Evolutionary conservation across 2,888 invertebrate genomes (phyloP).

Genomic region (Syritta pipiens): DNA sequence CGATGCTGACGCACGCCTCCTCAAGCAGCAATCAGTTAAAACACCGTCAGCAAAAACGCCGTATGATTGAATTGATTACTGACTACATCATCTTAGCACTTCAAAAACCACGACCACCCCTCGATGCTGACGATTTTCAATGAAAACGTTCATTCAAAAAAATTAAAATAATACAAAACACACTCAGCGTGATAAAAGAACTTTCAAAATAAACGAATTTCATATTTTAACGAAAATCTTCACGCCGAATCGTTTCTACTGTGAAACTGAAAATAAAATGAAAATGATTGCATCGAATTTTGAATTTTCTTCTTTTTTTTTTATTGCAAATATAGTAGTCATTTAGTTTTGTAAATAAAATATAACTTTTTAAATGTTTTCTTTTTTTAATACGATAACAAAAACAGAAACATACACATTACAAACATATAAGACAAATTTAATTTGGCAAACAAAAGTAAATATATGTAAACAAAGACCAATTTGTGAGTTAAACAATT

Average conservation of each 20-base stretch:
- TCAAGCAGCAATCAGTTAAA: too few species aligned
- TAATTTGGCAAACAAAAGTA: constrained; percentile 32
- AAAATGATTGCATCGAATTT: constrained; percentile 3
- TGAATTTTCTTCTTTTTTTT: constrained; percentile 51
- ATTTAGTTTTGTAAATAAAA: constrained; percentile 59
- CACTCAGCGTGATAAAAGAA: neutral
- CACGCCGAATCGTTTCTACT: too few species aligned
- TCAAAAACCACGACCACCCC: too few species aligned
- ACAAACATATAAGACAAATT: constrained; percentile 38
- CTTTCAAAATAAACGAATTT: constrained; percentile 9
- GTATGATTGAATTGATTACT: too few species aligned
- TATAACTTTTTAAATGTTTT: constrained; percentile 10
- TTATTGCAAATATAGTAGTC: constrained; percentile 58
- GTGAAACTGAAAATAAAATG: neutral
- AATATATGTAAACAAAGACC: constrained; percentile 12
- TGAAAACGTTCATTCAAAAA: neutral
- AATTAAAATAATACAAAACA: neutral
- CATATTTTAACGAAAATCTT: neutral
- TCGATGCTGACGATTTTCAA: too few species aligned
- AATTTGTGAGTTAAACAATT: constrained; percentile 14
- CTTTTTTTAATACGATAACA: constrained; percentile 31
- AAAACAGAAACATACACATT: constrained; percentile 30
- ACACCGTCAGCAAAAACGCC: too few species aligned
- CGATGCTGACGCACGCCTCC: too few species aligned
- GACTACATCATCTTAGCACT: too few species aligned